Base-by-base conservation (phyloP, 2,113 vertebrate species). In the Electrona antarctica region DNA sequence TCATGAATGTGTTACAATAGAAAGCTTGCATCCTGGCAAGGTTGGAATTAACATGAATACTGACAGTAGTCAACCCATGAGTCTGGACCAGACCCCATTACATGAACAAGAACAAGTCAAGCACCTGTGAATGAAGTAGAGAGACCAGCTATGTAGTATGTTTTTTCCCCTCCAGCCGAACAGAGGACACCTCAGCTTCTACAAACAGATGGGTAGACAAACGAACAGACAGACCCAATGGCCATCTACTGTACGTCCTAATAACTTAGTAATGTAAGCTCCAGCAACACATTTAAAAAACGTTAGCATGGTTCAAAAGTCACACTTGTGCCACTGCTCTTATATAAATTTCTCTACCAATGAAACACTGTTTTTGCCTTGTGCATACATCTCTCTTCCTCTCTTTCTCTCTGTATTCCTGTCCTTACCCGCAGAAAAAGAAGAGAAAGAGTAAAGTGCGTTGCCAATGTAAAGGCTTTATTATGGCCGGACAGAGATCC, bases 371-470 rank as follows among this genome's bases (percentile, higher is more conserved):
- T 79, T 76, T 79, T 83, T 79, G 88, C 91, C 83, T 90, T 93
- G 90, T 91, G 90, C 90, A 88, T 89, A 87, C 70, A 80, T 89
- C 81, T 83, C 87, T 85, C 85, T 76, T 48, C 14, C 41, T 80
- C 64, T 63, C 75, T 56, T 13, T 29, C 51, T 58, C 52, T 59
- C 73, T 60, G 79, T 70, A 9, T 69, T 82, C 8, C 77, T 77
- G 78, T 90, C 82, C 78, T 28, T 48, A 21, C 52, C 60, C 33
- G 70, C 79, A 64, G 79, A 82, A 78, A 82, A 85, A 83, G 86
- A 89, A 77, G 87, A 90, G 84, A 87, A 41, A 89, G 89, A 88
- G 84, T 92, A 93, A 93, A 92, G 91, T 92, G 92, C 92, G 78
- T 90, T 41, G 84, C 88, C 88, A 88, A 90, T 84, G 81, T 80